These are phyloP conservation scores for Papilio helenus DNA, from an alignment of 1,140 invertebrate genomes.

Conservation along the genomic window DNA sequence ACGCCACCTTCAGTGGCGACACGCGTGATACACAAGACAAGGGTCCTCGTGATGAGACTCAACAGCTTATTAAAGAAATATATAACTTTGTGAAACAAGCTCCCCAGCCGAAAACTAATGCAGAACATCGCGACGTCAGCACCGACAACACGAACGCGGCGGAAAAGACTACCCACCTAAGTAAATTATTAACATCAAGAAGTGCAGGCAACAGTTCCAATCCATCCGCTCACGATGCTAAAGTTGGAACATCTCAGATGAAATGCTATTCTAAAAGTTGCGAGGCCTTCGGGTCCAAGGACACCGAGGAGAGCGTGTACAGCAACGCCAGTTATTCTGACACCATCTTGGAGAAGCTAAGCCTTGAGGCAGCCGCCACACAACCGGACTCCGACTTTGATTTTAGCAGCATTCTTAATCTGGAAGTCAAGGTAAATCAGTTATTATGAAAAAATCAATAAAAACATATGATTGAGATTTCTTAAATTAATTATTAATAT, in stretches of 20 bases:
- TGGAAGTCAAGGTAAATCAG: conserved; percentile 53
- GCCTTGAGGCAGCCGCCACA: conserved; percentile 55
- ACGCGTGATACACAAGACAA: conserved; percentile 42
- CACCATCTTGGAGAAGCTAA: conserved; percentile 67
- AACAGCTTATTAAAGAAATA: conserved; percentile 73
- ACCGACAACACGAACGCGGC: background rate
- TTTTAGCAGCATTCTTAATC: conserved; percentile 45
- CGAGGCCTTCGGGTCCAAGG: conserved; percentile 64
- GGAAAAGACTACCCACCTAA: background rate
- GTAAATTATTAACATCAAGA: conserved; percentile 47
- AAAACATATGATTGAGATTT: background rate
- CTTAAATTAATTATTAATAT: conserved; percentile 11
- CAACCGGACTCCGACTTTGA: conserved; percentile 57
- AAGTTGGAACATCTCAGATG: conserved; percentile 64
- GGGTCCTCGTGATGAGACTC: conserved; percentile 57
- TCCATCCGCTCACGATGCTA: conserved; percentile 57
- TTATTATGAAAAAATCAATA: conserved; percentile 30
- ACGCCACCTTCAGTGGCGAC: conserved; percentile 39
- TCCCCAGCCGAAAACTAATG: conserved; percentile 45
- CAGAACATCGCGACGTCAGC: conserved; percentile 37
- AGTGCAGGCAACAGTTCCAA: conserved; percentile 61
- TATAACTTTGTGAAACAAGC: conserved; percentile 68
- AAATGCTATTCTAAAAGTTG: conserved; percentile 74
- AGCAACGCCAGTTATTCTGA: conserved; percentile 68
- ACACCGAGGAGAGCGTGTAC: conserved; percentile 50